Conservation (phyloP, 1,140 invertebrate species). For the Eurosta solidaginis region DNA sequence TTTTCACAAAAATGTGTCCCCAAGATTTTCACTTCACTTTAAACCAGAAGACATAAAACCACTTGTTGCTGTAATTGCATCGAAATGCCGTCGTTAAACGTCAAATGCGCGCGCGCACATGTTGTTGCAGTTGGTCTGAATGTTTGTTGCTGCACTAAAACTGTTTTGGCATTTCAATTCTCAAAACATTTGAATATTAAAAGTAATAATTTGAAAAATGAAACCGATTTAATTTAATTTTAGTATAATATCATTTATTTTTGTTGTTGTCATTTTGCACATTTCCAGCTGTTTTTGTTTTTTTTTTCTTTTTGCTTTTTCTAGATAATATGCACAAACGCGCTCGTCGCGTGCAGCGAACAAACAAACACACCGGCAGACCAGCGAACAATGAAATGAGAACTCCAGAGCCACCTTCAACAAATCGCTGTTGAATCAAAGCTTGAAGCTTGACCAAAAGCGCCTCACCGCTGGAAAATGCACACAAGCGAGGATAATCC, state of each 20-base stretch:
- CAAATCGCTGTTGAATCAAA: neutral
- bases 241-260: neutral
- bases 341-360: neutral
- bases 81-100: neutral
- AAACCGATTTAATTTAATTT: too few species aligned
- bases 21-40: too few species aligned
- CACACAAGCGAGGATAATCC: neutral
- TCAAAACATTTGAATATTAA: too few species aligned
- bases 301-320: neutral
- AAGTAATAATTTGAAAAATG: too few species aligned
- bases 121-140: neutral
- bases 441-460: too few species aligned
- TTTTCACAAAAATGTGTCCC: too few species aligned
- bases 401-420: neutral
- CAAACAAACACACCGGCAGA: slow-evolving; percentile 20
- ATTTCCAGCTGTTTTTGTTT: neutral
- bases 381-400: slow-evolving; percentile 13
- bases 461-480: neutral
- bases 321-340: too few species aligned
- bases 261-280: neutral
- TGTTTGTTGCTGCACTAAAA: too few species aligned
- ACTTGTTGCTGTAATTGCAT: neutral
- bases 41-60: too few species aligned
- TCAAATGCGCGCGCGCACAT: neutral
- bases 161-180: too few species aligned